Conservation (phyloP, 2,888 invertebrate species). For the Callyntrura sp. region DNA sequence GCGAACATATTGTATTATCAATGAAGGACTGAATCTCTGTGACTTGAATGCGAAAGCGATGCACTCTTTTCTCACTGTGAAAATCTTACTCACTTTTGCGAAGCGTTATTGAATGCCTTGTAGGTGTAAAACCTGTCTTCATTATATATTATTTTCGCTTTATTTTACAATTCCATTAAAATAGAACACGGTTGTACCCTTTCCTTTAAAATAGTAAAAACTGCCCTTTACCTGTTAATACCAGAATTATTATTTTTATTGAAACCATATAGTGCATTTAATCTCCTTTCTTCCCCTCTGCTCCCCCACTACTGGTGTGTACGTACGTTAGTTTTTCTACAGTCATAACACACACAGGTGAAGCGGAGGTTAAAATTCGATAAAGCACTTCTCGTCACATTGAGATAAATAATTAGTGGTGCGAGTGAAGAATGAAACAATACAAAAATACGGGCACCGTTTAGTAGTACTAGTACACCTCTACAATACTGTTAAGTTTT, state of each 20-base stretch:
- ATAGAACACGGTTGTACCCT: slow-evolving; percentile 33
- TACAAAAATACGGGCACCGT: neutral
- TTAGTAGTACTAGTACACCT: neutral
- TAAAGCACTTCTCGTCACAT: neutral
- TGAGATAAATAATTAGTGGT: neutral
- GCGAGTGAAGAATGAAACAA: neutral
- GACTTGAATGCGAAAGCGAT: slow-evolving; percentile 15
- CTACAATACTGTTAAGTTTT: neutral
- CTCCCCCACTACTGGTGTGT: neutral
- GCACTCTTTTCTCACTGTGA: slow-evolving; percentile 37
- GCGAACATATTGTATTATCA: neutral
- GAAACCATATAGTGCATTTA: slow-evolving; percentile 15
- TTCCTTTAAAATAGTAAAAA: slow-evolving; percentile 17
- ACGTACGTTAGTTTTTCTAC: slow-evolving; percentile 33
- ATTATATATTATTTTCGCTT: slow-evolving; percentile 56
- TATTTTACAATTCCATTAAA: slow-evolving; percentile 44
- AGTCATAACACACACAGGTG: slow-evolving; percentile 22
- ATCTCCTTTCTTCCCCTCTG: slow-evolving; percentile 24
- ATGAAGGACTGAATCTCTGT: slow-evolving; percentile 5
- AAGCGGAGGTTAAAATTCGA: neutral
- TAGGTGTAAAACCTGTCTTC: slow-evolving; percentile 57
- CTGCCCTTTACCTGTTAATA: slow-evolving; percentile 41
- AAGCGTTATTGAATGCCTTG: slow-evolving; percentile 54
- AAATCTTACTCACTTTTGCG: slow-evolving; percentile 31
- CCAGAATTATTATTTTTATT: slow-evolving; percentile 36